Evolutionary conservation across 2,888 invertebrate genomes (phyloP).

Genomic region (Hofmannophila pseudospretella): DNA sequence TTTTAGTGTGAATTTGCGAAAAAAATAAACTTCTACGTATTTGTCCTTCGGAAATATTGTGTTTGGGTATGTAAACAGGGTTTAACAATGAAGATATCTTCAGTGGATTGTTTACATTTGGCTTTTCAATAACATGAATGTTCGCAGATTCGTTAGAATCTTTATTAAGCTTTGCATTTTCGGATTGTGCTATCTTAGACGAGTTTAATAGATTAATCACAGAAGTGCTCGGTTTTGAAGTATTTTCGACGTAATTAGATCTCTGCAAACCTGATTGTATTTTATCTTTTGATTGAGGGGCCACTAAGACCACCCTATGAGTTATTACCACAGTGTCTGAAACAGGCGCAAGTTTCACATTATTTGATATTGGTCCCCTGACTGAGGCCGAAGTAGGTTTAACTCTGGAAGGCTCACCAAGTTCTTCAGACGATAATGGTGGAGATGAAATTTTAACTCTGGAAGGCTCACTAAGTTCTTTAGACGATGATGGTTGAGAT

Average conservation of each 20-base stretch:
- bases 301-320: slow-evolving; percentile 29
- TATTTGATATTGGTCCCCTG: not conserved
- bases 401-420: not conserved
- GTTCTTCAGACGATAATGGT: slow-evolving; percentile 6
- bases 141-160: slow-evolving; percentile 11
- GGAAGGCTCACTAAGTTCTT: not conserved
- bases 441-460: no score
- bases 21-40: not conserved
- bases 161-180: not conserved
- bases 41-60: not conserved
- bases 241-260: not conserved
- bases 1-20: not conserved
- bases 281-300: slow-evolving; percentile 22
- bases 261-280: not conserved
- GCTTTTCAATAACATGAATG: slow-evolving; percentile 14
- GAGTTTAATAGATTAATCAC: not conserved
- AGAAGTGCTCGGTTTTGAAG: slow-evolving; percentile 4
- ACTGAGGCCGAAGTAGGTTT: no score
- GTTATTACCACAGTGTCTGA: slow-evolving; percentile 28
- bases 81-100: slow-evolving; percentile 60
- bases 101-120: slow-evolving; percentile 41
- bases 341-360: slow-evolving; percentile 5
- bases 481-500: slow-evolving; percentile 9
- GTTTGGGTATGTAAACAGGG: slow-evolving; percentile 41
- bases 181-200: not conserved